Percentiles rank a stretch among this genome's conserved stretches.
Evolutionary conservation across 2,888 invertebrate species (phyloP).

Genomic region (Apamea anceps): DNA sequence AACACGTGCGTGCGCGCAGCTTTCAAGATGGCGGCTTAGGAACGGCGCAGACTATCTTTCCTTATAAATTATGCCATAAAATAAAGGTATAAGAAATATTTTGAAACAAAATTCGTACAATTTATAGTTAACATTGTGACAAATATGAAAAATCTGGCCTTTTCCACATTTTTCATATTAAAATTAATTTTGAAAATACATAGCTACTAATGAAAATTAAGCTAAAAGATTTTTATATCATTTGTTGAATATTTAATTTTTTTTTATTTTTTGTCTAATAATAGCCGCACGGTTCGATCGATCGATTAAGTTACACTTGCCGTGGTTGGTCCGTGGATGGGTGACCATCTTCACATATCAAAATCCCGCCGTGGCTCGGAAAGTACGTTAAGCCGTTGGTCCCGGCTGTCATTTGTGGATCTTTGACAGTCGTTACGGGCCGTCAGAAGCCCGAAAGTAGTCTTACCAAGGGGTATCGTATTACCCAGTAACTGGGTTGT

Average conservation of each 20-base stretch:
- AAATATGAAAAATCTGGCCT: not conserved
- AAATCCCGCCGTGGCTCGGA: too few relatives aligned
- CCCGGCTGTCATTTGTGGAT: too few relatives aligned
- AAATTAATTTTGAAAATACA: not conserved
- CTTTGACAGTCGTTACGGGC: too few relatives aligned
- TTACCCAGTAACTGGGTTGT: too few relatives aligned
- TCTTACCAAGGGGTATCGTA: too few relatives aligned
- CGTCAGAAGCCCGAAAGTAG: too few relatives aligned
- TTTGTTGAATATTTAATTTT: not conserved
- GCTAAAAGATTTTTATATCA: not conserved
- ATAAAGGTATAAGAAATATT: conserved; percentile 6
- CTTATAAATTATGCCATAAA: conserved; percentile 15
- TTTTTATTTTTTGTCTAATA: not conserved
- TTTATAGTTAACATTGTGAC: not conserved
- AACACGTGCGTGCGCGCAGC: conserved; percentile 64
- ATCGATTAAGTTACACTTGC: too few relatives aligned
- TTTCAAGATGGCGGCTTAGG: conserved; percentile 54
- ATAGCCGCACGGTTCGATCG: too few relatives aligned
- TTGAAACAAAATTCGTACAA: not conserved
- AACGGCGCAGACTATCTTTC: conserved; percentile 24
- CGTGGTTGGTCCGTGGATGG: too few relatives aligned
- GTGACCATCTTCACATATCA: too few relatives aligned
- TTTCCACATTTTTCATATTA: not conserved
- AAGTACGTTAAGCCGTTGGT: too few relatives aligned
- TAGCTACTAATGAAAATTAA: not conserved